These are phyloP conservation scores for Bombyx mori DNA, from an alignment of 1,140 invertebrate genomes.

Conservation along the genomic window ASM3026992v2 NC_085110.1:10800001-10800500, in stretches of 20 bases:
- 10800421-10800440: too few relatives aligned
- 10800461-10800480: too few relatives aligned
- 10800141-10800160: constrained; percentile 53
- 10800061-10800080: too few relatives aligned
- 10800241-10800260: constrained; percentile 73
- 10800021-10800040: too few relatives aligned
- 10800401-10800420: too few relatives aligned
- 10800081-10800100: too few relatives aligned
- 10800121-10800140: constrained; percentile 59
- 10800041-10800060: too few relatives aligned
- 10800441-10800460: too few relatives aligned
- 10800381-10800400: background rate
- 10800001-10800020: too few relatives aligned
- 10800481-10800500: too few relatives aligned
- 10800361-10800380: background rate
- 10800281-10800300: constrained; percentile 71
- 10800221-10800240: constrained; percentile 59
- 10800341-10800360: background rate
- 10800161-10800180: constrained; percentile 11
- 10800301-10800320: constrained; percentile 61
- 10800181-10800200: constrained; percentile 1
- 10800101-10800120: constrained; percentile 23
- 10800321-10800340: background rate
- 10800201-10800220: constrained; percentile 54
- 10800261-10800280: constrained; percentile 72